Base-by-base conservation (phyloP, 1,140 invertebrate genomes). In the Aphidius gifuensis region DNA sequence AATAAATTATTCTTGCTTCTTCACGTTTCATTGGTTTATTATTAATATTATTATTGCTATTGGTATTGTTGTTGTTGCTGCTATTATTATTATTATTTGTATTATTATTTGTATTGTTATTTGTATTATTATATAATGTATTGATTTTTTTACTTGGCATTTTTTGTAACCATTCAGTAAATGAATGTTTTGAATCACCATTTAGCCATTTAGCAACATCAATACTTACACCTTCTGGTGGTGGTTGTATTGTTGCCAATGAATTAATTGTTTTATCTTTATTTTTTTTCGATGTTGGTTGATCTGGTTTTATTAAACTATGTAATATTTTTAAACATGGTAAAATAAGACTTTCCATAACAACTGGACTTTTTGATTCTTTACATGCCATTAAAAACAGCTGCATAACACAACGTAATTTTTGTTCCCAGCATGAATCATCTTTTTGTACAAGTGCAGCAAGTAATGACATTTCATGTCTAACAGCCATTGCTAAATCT, bases 351-450 rank as follows among this genome's bases (percentile, higher is more conserved):
- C 85, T 87, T 68, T 92, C 90, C 83, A 91, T 88, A 0, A 93
- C 87, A 9, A 88, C 83, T 3, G 92, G 88, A 73, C 85, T 89
- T 64, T 85, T 86, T 0, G 83, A 87, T 68, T 88, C 86, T 68
- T 86, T 85, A 66, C 83, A 92, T 59, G 85, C 89, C 81, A 90
- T 87, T 48, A 93, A 74, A 71, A 94, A 95, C 38, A 96, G 75
- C 59, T 90, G 85, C 82, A 98, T 91, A 23, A 97, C 90, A 72
- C 92, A 93, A 47, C 92, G 87, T 1, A 98, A 79, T 73, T 96
- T 91, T 60, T 92, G 88, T 77, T 98, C 95, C 96, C 96, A 98
- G 76, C 95, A 98, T 0, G 90, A 87, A 70, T 98, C 96, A 72
- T 97, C 92, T 66, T 94, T 93, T 67, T 94, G 90, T 0, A 97